Evolutionary conservation across 1,140 invertebrate genomes (phyloP).

Genomic region (Trichonephila clavipes): DNA sequence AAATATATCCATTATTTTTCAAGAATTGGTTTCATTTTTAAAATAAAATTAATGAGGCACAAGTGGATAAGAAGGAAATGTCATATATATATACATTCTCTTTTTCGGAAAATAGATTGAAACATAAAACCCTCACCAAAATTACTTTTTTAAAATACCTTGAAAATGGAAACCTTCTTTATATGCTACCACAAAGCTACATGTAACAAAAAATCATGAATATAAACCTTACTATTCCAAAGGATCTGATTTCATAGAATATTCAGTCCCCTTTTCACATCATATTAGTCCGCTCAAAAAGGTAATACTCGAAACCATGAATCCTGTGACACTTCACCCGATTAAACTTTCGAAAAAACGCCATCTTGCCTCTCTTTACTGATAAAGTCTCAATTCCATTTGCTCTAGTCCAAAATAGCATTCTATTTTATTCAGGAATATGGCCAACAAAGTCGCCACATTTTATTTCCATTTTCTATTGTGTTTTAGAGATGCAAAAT

Average conservation of each 20-base stretch:
- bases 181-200: no score
- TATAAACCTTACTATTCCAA: background rate
- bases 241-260: background rate
- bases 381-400: constrained; percentile 29
- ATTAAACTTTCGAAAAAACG: background rate
- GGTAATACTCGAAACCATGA: background rate
- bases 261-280: background rate
- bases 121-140: no score
- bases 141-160: no score
- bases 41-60: no score
- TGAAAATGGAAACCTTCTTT: no score
- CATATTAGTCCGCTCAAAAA: background rate
- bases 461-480: background rate
- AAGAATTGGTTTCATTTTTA: no score
- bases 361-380: background rate
- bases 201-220: no score
- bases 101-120: no score
- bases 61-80: no score
- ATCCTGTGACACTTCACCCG: background rate
- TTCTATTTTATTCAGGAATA: constrained; percentile 11
- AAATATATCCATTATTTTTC: no score
- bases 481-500: background rate
- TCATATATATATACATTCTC: no score
- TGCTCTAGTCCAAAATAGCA: constrained; percentile 1
- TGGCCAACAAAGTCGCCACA: background rate